phyloP scores from a whole-genome alignment of 2,888 invertebrate genomes.

The Notodonta ziczac region DNA sequence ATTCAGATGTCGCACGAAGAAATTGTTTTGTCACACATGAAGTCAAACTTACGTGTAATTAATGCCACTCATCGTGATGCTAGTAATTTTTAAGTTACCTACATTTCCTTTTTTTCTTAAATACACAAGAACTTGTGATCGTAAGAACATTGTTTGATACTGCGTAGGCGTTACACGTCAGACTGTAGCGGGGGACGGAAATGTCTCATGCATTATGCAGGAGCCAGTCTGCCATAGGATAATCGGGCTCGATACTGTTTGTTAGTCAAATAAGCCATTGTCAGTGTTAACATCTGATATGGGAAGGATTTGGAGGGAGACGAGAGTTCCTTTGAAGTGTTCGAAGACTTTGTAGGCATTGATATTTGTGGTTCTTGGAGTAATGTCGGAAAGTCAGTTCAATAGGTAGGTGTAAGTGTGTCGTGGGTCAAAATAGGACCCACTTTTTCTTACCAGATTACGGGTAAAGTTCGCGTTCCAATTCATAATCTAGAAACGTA shows the following conservation, averaged over 20 bases:
- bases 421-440: too few species aligned
- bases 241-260: constrained; percentile 75
- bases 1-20: too few species aligned
- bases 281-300: constrained; percentile 64
- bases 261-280: constrained; percentile 82
- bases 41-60: too few species aligned
- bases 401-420: too few species aligned
- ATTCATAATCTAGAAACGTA: too few species aligned
- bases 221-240: constrained; percentile 51
- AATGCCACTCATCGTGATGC: too few species aligned
- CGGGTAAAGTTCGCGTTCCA: too few species aligned
- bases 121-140: background rate
- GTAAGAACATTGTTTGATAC: constrained; percentile 3
- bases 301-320: constrained; percentile 23
- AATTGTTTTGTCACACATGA: too few species aligned
- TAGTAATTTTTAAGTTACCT: too few species aligned
- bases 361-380: too few species aligned
- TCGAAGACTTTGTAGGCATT: background rate
- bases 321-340: background rate
- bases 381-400: too few species aligned
- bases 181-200: constrained; percentile 59
- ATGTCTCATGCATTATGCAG: constrained; percentile 76
- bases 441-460: too few species aligned
- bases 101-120: background rate
- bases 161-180: constrained; percentile 46